Percentiles rank a stretch among this genome's conserved stretches.
Evolutionary conservation across 1,140 invertebrate genomes (phyloP).

Genomic region (Atta cephalotes): DNA sequence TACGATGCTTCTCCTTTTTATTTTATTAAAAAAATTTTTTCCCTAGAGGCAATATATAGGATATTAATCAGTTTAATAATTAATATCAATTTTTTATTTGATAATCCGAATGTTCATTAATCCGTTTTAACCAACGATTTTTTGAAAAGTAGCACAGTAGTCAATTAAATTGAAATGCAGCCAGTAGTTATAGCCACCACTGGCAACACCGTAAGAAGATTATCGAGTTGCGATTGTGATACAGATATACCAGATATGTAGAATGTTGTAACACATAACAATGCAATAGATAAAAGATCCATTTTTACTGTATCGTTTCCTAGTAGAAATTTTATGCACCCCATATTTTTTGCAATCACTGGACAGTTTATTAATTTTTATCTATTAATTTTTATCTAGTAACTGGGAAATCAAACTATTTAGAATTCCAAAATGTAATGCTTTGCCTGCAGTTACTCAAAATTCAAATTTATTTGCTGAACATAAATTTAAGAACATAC

Average conservation of each 20-base stretch:
- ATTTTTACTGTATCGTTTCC: neutral
- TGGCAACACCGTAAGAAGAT: constrained; percentile 9
- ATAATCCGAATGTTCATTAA: neutral
- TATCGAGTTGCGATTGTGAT: neutral
- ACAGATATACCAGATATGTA: neutral
- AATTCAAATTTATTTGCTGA: too few species aligned
- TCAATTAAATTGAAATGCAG: constrained; percentile 16
- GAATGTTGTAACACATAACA: neutral
- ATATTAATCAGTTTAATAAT: neutral
- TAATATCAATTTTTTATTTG: neutral
- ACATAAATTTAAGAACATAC: too few species aligned
- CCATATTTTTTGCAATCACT: too few species aligned
- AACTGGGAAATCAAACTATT: too few species aligned
- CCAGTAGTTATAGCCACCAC: neutral
- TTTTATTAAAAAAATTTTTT: neutral
- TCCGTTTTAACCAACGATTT: neutral
- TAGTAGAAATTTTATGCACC: too few species aligned
- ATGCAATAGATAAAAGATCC: neutral
- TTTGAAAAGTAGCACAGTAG: neutral
- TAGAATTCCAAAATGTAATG: too few species aligned
- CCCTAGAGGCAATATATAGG: too few species aligned
- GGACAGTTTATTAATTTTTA: too few species aligned
- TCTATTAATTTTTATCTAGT: too few species aligned
- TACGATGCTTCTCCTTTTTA: neutral
- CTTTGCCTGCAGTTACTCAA: too few species aligned